Conservation (phyloP, 2,113 vertebrate genomes). For the Xerus inauris region DNA sequence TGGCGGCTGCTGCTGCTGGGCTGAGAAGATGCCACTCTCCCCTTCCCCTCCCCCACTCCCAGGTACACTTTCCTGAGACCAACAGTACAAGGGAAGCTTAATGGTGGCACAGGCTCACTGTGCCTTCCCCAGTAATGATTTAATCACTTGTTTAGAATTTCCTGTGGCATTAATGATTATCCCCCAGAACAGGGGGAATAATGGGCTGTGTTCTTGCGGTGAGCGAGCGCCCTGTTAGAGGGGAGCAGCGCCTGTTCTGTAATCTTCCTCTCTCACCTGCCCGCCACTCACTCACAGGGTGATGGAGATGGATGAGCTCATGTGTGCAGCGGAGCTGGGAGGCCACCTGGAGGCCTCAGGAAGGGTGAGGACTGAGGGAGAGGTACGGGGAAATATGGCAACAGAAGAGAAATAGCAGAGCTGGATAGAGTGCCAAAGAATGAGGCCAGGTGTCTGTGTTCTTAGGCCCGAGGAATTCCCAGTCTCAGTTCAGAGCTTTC, state of each 20-base stretch:
- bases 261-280: conserved; percentile 72
- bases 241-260: conserved; percentile 56
- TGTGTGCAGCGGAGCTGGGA: conserved; percentile 9
- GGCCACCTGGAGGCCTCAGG: conserved; percentile 45
- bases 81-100: background rate
- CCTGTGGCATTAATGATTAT: conserved; percentile 77
- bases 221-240: conserved; percentile 44
- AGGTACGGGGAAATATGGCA: background rate
- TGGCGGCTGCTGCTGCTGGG: background rate
- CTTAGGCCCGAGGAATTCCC: background rate
- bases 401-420: background rate
- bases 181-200: conserved; percentile 64
- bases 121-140: conserved; percentile 69
- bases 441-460: background rate
- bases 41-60: background rate
- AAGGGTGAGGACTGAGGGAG: background rate
- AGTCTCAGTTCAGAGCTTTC: background rate
- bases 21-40: background rate
- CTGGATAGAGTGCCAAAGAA: background rate
- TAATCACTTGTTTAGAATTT: conserved; percentile 78
- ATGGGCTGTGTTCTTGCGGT: conserved; percentile 56
- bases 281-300: conserved; percentile 49
- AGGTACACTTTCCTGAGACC: conserved; percentile 33
- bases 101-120: background rate
- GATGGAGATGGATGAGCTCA: conserved; percentile 57